Percentiles rank a stretch among this genome's conserved stretches.
Evolutionary conservation across 2,888 invertebrate genomes (phyloP).

Genomic region (Tenthredo distinguenda): DNA sequence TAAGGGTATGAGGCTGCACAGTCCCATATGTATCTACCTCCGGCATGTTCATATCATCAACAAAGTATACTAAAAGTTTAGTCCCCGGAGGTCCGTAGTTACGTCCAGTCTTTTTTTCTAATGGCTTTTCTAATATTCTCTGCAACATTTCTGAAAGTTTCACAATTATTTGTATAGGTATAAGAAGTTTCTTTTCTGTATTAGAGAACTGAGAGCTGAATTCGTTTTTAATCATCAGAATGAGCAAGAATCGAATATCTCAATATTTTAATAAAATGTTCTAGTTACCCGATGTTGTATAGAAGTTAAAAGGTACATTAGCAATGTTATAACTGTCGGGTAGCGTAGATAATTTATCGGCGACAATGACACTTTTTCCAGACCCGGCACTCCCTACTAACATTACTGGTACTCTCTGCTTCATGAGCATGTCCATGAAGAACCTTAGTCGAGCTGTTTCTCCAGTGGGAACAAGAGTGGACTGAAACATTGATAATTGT

Average conservation of each 20-base stretch:
- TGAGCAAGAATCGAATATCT: background rate
- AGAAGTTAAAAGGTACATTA: conserved; percentile 96
- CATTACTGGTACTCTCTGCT: conserved; percentile 91
- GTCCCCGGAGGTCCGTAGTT: conserved; percentile 97
- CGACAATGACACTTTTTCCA: conserved; percentile 95
- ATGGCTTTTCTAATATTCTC: conserved; percentile 91
- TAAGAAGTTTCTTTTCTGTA: background rate
- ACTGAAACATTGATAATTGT: conserved; percentile 78
- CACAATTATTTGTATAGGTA: conserved; percentile 28
- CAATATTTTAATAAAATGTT: background rate
- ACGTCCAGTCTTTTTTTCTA: conserved; percentile 97
- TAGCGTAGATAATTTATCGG: conserved; percentile 88
- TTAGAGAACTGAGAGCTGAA: background rate
- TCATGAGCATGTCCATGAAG: conserved; percentile 92
- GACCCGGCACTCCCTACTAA: conserved; percentile 93
- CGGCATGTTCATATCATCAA: conserved; percentile 98
- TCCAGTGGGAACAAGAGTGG: conserved; percentile 91
- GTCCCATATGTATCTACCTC: conserved; percentile 97
- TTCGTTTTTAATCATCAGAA: background rate
- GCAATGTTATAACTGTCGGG: conserved; percentile 89
- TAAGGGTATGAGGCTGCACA: conserved; percentile 96
- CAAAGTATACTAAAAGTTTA: conserved; percentile 94
- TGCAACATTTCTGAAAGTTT: conserved; percentile 88
- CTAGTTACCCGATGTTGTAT: conserved; percentile 89
- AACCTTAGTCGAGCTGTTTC: conserved; percentile 93